Conservation (phyloP, 2,888 invertebrate species). For the Oasisia sp. region DNA sequence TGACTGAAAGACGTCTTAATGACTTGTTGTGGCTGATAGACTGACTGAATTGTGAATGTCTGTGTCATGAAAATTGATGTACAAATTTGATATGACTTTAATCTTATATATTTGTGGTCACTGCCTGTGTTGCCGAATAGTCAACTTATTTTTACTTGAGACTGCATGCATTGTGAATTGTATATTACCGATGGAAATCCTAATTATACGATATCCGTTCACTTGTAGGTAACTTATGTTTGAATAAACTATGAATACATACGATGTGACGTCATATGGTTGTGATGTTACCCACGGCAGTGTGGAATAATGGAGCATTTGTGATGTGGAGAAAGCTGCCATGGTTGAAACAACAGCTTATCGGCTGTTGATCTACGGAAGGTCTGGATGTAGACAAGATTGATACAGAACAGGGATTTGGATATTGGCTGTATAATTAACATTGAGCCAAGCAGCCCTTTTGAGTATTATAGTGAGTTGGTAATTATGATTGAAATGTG, state of each 20-base stretch:
- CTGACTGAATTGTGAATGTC: not conserved
- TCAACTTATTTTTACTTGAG: slow-evolving; percentile 10
- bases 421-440: not conserved
- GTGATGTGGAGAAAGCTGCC: not conserved
- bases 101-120: not conserved
- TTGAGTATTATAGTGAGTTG: no score
- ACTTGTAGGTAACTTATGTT: not conserved
- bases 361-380: no score
- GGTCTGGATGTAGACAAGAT: not conserved
- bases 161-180: not conserved
- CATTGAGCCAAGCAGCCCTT: not conserved
- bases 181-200: not conserved
- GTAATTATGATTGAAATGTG: no score
- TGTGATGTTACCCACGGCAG: not conserved
- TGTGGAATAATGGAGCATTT: not conserved
- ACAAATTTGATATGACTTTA: not conserved
- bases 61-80: not conserved
- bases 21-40: no score
- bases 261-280: not conserved
- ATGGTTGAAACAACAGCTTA: not conserved
- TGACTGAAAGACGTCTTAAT: no score
- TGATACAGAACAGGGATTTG: not conserved
- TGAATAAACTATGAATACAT: not conserved
- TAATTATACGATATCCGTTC: not conserved
- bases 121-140: not conserved